Evolutionary conservation across 2,888 invertebrate genomes (phyloP).

Genomic region (Desoria tigrina): DNA sequence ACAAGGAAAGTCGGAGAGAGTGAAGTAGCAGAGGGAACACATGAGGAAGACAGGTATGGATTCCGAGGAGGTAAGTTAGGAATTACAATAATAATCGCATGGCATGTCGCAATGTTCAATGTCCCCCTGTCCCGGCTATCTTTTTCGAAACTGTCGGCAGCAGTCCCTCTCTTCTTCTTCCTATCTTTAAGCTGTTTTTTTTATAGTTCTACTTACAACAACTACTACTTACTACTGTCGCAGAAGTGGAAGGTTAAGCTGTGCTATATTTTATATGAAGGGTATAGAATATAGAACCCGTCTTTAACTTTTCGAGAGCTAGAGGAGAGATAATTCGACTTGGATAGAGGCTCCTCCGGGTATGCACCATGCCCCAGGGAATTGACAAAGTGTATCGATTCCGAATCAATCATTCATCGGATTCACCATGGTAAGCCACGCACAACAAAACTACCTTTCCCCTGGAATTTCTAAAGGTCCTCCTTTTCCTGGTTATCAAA

Average conservation of each 20-base stretch:
- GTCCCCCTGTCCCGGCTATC: conserved; percentile 5
- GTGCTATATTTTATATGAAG: too few species aligned
- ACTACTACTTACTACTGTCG: too few species aligned
- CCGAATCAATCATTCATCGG: conserved; percentile 54
- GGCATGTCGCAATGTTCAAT: conserved; percentile 15
- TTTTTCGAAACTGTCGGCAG: neutral
- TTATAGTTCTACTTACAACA: too few species aligned
- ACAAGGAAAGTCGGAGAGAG: neutral
- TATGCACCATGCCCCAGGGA: too few species aligned
- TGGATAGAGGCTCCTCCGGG: too few species aligned
- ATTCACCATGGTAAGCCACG: conserved; percentile 52
- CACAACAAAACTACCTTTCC: conserved; percentile 48
- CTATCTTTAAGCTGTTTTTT: neutral
- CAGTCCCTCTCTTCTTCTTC: conserved; percentile 2
- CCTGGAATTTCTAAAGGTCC: conserved; percentile 23
- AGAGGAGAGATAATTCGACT: too few species aligned
- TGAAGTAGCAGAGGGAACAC: too few species aligned
- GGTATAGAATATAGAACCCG: too few species aligned
- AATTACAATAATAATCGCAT: conserved; percentile 1
- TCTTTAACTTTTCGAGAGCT: too few species aligned
- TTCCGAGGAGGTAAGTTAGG: neutral
- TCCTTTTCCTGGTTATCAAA: conserved; percentile 15
- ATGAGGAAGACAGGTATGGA: neutral
- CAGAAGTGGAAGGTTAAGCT: too few species aligned
- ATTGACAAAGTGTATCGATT: conserved; percentile 45